Evolutionary conservation across 2,797 vertebrate genomes (phyloP).

Genomic region (Epinephelus awoara): DNA sequence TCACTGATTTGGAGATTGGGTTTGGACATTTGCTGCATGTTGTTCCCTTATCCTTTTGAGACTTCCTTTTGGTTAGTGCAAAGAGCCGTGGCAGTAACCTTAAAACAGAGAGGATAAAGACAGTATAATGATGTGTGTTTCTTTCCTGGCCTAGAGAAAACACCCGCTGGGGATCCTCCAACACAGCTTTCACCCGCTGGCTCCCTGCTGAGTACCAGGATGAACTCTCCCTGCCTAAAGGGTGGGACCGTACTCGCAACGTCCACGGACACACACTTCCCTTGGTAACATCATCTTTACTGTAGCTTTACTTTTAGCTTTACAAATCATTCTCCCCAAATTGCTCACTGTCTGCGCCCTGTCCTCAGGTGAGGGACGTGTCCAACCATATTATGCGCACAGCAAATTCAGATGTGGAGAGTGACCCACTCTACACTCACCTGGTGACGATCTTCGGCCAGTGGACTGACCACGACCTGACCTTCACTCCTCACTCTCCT

Average conservation of each 20-base stretch:
- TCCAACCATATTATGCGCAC: slow-evolving; percentile 87
- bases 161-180: slow-evolving; percentile 84
- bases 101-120: too few relatives aligned
- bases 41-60: too few relatives aligned
- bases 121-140: not conserved
- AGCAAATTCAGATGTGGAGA: slow-evolving; percentile 61
- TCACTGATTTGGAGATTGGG: too few relatives aligned
- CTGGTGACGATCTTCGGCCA: slow-evolving; percentile 91
- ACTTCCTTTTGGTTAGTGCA: too few relatives aligned
- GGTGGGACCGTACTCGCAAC: slow-evolving; percentile 69
- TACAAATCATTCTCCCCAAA: not conserved
- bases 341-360: slow-evolving; percentile 9
- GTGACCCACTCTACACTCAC: slow-evolving; percentile 82
- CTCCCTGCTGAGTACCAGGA: slow-evolving; percentile 89
- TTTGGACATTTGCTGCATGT: too few relatives aligned
- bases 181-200: slow-evolving; percentile 86
- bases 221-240: slow-evolving; percentile 81
- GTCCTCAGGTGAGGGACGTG: slow-evolving; percentile 87
- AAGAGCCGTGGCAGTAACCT: too few relatives aligned
- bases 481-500: slow-evolving; percentile 86
- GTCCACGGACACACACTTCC: slow-evolving; percentile 84
- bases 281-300: slow-evolving; percentile 76
- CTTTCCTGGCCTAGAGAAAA: slow-evolving; percentile 42
- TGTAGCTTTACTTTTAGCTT: not conserved
- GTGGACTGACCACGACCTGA: slow-evolving; percentile 89